Evolutionary conservation across 2,888 invertebrate genomes (phyloP), one percentile per base, ranked within the genome.

Genomic region (Pseudoips prasinana): DNA sequence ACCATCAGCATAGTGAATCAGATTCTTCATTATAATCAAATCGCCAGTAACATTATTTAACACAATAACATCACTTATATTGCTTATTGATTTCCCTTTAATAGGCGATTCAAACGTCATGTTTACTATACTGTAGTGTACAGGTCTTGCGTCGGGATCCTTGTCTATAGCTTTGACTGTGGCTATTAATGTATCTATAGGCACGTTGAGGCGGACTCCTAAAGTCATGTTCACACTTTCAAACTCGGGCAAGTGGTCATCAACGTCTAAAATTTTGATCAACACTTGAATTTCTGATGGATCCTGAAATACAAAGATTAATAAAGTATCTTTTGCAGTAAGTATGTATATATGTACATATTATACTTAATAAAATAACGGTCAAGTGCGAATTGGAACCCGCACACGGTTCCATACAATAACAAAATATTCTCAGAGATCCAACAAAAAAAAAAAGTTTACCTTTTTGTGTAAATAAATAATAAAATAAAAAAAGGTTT

Each of bases 161-260:
- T 85, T 83, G 61, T 95, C 95, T 1, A 66, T 78, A 0, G 95
- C 95, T 49, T 90, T 90, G 1, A 95, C 70, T 0, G 91, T 92
- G 0, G 92, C 90, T 17, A 95, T 89, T 8, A 92, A 86, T 0
- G 94, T 94, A 43, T 94, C 94, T 11, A 94, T 89, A 1, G 94
- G 93, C 0, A 94, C 93, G 64, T 94, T 94, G 1, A 94, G 83
- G 23, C 94, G 89, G 0, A 95, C 94, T 1, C 95, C 94, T 3
- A 94, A 79, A 0, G 94, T 93, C 40, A 92, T 74, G 43, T 92
- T 91, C 1, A 90, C 85, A 10, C 87, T 89, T 22, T 84, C 85
- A 41, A 95, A 95, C 46, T 90, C 79, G 0, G 95, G 95, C 19
- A 92, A 70, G 64, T 95, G 94, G 52, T 95, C 95, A 54, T 95